Evolutionary conservation across 2,797 vertebrate species (phyloP).

Genomic region (Rhinella marina): DNA sequence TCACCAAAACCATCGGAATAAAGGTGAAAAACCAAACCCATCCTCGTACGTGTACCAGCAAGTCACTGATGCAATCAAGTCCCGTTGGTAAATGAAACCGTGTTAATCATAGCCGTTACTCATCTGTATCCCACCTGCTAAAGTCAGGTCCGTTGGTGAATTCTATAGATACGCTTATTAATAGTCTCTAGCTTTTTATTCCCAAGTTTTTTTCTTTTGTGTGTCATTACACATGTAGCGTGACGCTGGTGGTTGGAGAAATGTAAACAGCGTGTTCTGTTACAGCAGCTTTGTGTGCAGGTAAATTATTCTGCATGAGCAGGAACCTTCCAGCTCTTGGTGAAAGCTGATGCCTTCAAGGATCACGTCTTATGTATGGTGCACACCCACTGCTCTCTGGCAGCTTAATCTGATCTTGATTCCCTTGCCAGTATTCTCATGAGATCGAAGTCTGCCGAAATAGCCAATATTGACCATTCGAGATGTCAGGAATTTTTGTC

Average conservation of each 20-base stretch:
- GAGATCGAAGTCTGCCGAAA: too few species aligned
- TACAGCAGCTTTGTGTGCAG: constrained; percentile 66
- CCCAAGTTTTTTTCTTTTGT: constrained; percentile 56
- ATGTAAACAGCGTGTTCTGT: constrained; percentile 69
- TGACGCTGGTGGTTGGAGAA: constrained; percentile 69
- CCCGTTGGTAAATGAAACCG: background rate
- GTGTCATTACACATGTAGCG: constrained; percentile 54
- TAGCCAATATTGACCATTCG: too few species aligned
- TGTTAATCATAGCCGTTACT: background rate
- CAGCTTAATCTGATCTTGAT: background rate
- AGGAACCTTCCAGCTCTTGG: constrained; percentile 54
- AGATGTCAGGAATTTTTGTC: too few species aligned
- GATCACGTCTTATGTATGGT: constrained; percentile 24
- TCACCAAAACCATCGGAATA: background rate
- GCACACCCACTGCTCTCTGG: constrained; percentile 16
- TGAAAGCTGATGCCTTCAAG: constrained; percentile 38
- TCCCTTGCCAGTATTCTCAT: background rate
- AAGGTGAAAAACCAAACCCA: constrained; percentile 4
- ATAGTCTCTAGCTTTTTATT: constrained; percentile 64
- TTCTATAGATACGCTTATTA: constrained; percentile 61
- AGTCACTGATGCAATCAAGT: background rate
- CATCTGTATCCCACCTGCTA: constrained; percentile 26
- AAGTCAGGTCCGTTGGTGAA: constrained; percentile 50
- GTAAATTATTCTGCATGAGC: constrained; percentile 69
- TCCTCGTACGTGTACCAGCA: background rate